Conservation (phyloP, 2,113 vertebrate species). For the Alaudala cheleensis region DNA sequence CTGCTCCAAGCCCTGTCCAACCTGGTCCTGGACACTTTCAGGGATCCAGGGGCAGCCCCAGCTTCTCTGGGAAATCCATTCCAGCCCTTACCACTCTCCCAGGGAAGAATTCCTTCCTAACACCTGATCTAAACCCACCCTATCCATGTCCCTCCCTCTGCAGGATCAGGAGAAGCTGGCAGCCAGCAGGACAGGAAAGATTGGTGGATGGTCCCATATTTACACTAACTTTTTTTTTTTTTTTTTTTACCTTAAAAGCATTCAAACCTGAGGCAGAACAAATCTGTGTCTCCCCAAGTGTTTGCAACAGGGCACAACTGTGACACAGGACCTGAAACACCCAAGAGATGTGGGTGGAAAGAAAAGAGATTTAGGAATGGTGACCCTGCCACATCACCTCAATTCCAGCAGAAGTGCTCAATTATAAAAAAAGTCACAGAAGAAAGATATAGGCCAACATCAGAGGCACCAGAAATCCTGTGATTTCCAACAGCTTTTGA, state of each 20-base stretch:
- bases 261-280: not conserved
- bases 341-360: not conserved
- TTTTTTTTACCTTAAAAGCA: not conserved
- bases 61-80: not conserved
- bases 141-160: not conserved
- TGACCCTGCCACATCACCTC: not conserved
- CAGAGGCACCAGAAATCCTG: not conserved
- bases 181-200: not conserved
- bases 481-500: not conserved
- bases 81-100: not conserved
- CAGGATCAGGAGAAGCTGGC: not conserved
- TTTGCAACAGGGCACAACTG: not conserved
- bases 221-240: too few relatives aligned
- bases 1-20: fast-evolving
- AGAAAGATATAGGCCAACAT: not conserved
- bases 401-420: not conserved
- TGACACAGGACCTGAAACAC: not conserved
- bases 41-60: not conserved
- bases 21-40: not conserved
- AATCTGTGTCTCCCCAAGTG: not conserved
- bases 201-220: not conserved
- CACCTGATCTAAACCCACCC: not conserved
- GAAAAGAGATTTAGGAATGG: not conserved
- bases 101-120: not conserved
- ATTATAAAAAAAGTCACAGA: not conserved